These are phyloP conservation scores for Epizoanthus illoricatus DNA, from an alignment of 92 coral and sea anemone genomes.

Conservation along the genomic window DNA sequence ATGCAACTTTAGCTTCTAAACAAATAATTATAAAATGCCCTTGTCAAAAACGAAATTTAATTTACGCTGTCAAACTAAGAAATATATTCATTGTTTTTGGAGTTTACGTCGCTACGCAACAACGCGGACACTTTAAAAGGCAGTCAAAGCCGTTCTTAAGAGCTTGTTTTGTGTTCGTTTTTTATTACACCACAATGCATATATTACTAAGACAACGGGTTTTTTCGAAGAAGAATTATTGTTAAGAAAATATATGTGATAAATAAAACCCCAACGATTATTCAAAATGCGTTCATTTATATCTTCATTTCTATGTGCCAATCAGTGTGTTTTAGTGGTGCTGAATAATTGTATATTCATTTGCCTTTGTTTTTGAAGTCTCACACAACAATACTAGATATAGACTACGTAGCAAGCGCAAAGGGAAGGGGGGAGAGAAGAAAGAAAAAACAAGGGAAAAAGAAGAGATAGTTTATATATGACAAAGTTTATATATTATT, in stretches of 20 bases:
- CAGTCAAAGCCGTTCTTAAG: neutral
- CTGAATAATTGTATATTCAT: too few species aligned
- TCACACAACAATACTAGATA: too few species aligned
- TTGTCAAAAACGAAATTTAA: constrained; percentile 16
- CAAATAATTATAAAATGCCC: constrained; percentile 7
- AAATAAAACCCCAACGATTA: neutral
- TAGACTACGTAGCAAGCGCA: too few species aligned
- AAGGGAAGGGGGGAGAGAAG: too few species aligned
- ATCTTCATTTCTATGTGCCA: too few species aligned
- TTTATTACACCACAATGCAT: neutral
- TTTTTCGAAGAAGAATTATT: neutral
- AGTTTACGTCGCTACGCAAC: neutral
- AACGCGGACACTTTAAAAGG: neutral
- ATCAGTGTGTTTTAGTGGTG: too few species aligned
- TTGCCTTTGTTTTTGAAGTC: too few species aligned
- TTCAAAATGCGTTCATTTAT: neutral
- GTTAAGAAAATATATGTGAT: neutral
- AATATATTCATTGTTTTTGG: neutral
- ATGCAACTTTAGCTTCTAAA: constrained; percentile 4
- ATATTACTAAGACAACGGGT: constrained; percentile 1
- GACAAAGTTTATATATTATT: too few species aligned
- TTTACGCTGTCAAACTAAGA: constrained; percentile 15
- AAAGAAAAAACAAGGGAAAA: too few species aligned
- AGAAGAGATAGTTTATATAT: too few species aligned
- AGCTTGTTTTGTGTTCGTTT: neutral